Evolutionary conservation across 2,113 vertebrate genomes (phyloP), one percentile per base, ranked within the genome.

Genomic region (Lepidothrix coronata): DNA sequence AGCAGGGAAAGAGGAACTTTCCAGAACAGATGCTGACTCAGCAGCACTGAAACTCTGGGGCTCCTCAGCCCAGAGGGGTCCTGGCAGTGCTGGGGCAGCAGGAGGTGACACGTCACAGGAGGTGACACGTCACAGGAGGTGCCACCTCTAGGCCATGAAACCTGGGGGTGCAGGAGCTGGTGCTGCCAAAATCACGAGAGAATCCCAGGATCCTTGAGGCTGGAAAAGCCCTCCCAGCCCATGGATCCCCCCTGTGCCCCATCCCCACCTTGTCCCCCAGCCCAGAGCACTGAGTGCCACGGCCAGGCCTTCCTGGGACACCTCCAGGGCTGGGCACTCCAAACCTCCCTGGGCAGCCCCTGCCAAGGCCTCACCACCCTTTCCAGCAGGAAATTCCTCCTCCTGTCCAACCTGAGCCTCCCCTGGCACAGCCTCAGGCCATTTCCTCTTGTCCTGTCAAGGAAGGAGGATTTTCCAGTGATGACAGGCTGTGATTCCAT

Each of bases 401-500:
- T 62, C 48, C 2, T 61, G 73, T 0, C 44, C 73, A 2, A 4
- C 3, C 63, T 37, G 63, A 37, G 46, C 84, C 73, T 77, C 7
- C 55, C n/a, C 85, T 71, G 74, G 73, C 23, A 4, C 66, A 79
- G 74, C 41, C 21, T 37, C 48, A 78, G 74, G 46, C 54, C 0
- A 2, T 18, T 33, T 2, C 8, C 37, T 37, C 54, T 44, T 2
- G 2, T 12, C 17, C 31, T 67, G 52, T 41, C 61, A 49, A n/a
- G 43, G 8, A 11, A 7, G 31, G 27, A 18, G 30, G 15, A 6
- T 37, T 52, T 57, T 7, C 12, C 63, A 37, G 62, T 7, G 2
- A 24, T 0, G 0, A 35, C 19, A 35, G 8, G 24, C 19, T n/a
- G 28, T 9, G 28, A 6, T 14, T 63, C 31, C 6, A 11, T n/a